Evolutionary conservation across 2,113 vertebrate genomes (phyloP).

Genomic region (Macroglossus sobrinus): DNA sequence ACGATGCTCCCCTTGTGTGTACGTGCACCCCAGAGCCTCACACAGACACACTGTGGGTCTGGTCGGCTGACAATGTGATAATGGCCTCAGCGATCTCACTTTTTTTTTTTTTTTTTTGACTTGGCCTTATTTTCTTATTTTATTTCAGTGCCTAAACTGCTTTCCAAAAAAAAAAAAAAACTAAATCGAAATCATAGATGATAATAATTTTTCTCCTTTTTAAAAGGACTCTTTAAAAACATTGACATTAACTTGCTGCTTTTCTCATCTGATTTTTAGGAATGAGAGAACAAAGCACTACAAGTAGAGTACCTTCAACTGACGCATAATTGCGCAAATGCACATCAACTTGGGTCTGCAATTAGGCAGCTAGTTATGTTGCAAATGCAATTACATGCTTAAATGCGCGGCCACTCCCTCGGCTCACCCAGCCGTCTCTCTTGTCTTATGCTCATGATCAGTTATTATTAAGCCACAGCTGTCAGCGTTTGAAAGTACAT

Average conservation of each 20-base stretch:
- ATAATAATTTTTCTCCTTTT: not conserved
- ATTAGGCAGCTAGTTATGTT: conserved; percentile 78
- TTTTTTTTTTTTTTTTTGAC: too few species aligned
- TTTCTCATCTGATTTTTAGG: conserved; percentile 68
- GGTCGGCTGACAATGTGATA: not conserved
- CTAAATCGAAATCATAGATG: not conserved
- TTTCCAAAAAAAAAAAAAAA: not conserved
- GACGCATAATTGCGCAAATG: conserved; percentile 69
- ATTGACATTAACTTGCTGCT: conserved; percentile 58
- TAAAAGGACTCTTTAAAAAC: conserved; percentile 58
- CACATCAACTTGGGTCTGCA: conserved; percentile 72
- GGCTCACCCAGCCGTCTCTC: conserved; percentile 43
- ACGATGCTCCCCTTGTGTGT: fast-evolving
- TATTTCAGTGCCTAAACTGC: not conserved
- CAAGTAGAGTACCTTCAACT: conserved; percentile 67
- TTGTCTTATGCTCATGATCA: not conserved
- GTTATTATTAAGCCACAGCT: conserved; percentile 21
- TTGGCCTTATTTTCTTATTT: not conserved
- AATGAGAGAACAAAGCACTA: conserved; percentile 64
- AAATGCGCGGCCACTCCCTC: conserved; percentile 65
- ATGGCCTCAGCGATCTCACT: not conserved
- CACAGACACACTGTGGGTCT: not conserved
- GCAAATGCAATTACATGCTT: conserved; percentile 69
- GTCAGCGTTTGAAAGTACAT: conserved; percentile 29
- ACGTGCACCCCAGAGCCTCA: not conserved